Percentiles rank a stretch among this genome's conserved stretches.
These are phyloP conservation scores for Regulus satrapa DNA, from an alignment of 2,113 vertebrate species.

Conservation along the genomic window DNA sequence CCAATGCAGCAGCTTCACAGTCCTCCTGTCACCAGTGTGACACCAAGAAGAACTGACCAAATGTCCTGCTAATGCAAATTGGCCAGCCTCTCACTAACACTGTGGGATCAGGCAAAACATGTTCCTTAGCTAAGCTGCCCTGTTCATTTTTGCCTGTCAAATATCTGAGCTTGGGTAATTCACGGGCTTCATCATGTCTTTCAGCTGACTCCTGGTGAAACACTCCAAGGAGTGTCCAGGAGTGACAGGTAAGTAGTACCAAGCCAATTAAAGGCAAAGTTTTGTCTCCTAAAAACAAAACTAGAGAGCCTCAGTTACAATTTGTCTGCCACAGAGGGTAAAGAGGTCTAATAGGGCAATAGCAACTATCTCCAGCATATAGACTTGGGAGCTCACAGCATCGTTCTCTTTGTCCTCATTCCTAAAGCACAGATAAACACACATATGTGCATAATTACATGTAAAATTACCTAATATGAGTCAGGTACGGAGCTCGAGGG, in stretches of 20 bases:
- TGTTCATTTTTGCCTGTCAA: background rate
- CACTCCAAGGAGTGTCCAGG: background rate
- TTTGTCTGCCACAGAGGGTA: background rate
- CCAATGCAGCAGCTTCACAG: background rate
- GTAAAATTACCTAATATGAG: accelerated
- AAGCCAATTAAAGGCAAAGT: background rate
- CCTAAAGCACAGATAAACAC: background rate
- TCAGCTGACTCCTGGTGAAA: background rate
- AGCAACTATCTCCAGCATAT: background rate
- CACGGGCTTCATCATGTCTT: background rate
- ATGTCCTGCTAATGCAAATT: background rate
- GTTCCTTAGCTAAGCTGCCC: background rate
- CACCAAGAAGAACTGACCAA: background rate
- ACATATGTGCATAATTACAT: background rate
- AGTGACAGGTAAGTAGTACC: background rate
- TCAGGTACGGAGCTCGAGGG: accelerated
- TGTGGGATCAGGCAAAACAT: accelerated
- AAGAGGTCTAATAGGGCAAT: background rate
- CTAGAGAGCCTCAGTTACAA: background rate
- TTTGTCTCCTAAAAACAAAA: background rate
- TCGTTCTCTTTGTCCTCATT: background rate
- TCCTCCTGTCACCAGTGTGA: background rate
- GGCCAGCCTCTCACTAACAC: background rate
- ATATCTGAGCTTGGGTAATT: background rate
- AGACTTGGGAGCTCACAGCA: background rate